Evolutionary conservation across 2,113 vertebrate genomes (phyloP), one percentile per base, ranked within the genome.

Genomic region (Meriones unguiculatus): DNA sequence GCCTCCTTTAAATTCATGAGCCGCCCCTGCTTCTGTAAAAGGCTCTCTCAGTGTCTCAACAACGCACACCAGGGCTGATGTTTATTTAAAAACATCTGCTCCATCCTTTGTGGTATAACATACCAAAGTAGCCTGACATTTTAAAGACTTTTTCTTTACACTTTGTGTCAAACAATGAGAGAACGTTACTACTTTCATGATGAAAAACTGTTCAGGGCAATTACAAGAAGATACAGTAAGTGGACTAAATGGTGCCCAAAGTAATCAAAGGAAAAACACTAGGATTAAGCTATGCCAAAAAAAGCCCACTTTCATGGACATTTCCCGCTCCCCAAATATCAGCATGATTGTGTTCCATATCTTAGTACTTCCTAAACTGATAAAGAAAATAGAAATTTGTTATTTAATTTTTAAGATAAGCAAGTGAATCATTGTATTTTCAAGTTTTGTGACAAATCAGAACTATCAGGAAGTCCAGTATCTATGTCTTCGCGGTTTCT

Each of bases 31-130:
- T 99, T 98, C 98, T 99, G 98, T 98, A 98, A 98, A 98, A 97
- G 97, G 90, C 98, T 98, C 77, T 97, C 95, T 98, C 96, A 38
- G 97, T 97, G 98, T 98, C 97, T 98, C 97, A 98, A 97, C 98
- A 98, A 98, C 57, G 95, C 96, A 98, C 97, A 98, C 97, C 96
- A 97, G 94, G 96, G 91, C 88, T 98, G 97, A 91, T 98, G 98
- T 99, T 99, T 99, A 99, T 98, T 98, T 98, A 98, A 98, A 98
- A 98, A 99, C 98, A 98, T 98, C 98, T 99, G 98, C 87, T 98
- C 98, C 92, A 85, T 95, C 97, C 97, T 98, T 98, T 98, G 97
- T 59, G 28, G 91, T 95, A 94, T 91, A 98, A 98, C 98, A 97
- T 97, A 98, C 98, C 98, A 97, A 98, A 98, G 97, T 92, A 93